A percentile compares a stretch with the other conserved stretches of the same genome.
Conservation (phyloP, 2,888 invertebrate genomes). For the Graphium colonna region DNA sequence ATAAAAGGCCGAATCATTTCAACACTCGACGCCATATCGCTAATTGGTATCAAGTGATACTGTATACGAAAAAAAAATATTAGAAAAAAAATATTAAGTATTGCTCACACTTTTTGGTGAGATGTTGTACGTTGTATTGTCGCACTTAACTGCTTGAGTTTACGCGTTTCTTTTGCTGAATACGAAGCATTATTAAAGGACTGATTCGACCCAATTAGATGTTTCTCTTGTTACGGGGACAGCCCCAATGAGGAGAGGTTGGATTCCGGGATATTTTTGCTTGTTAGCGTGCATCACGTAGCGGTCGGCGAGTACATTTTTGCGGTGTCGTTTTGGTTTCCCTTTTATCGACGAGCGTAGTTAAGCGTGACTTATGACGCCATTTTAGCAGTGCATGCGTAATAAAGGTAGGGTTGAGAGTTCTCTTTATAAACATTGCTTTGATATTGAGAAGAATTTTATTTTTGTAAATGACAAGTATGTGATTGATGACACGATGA, state of each 20-base stretch:
- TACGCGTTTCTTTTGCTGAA: conserved; percentile 25
- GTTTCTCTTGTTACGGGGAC: conserved; percentile 28
- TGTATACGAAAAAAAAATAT: too few species aligned
- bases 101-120: too few species aligned
- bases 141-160: conserved; percentile 1
- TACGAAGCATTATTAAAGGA: conserved; percentile 36
- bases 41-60: too few species aligned
- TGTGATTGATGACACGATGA: too few species aligned
- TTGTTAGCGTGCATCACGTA: conserved; percentile 26
- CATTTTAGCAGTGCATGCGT: background rate
- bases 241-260: conserved; percentile 17
- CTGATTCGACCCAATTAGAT: conserved; percentile 44
- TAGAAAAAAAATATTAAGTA: too few species aligned
- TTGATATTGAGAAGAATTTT: too few species aligned
- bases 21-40: too few species aligned
- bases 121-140: too few species aligned
- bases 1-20: too few species aligned
- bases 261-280: conserved; percentile 28
- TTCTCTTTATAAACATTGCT: too few species aligned
- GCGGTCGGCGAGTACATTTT: conserved; percentile 16
- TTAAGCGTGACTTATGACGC: conserved; percentile 5
- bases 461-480: too few species aligned
- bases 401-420: too few species aligned
- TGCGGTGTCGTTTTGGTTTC: conserved; percentile 8
- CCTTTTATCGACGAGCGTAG: background rate